Evolutionary conservation across 1,140 invertebrate species (phyloP).

Genomic region (Halyomorpha halys): DNA sequence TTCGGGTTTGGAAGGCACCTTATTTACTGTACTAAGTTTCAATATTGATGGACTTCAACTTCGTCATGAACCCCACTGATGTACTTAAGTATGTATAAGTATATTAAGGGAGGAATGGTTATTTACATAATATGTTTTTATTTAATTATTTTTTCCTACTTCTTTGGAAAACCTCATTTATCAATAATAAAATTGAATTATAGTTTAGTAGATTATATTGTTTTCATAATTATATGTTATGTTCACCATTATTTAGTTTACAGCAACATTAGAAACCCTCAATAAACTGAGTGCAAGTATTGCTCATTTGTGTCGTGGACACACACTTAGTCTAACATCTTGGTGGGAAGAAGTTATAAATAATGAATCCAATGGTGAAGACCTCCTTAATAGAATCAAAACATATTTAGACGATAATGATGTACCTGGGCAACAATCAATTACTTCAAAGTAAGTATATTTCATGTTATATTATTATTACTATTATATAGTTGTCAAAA

Average conservation of each 20-base stretch:
- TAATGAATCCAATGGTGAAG: slow-evolving; percentile 18
- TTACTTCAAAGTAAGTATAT: slow-evolving; percentile 5
- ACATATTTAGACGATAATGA: slow-evolving; percentile 22
- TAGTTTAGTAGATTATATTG: neutral
- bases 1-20: too few relatives aligned
- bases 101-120: too few relatives aligned
- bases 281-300: slow-evolving; percentile 17
- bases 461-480: neutral
- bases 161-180: too few relatives aligned
- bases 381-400: slow-evolving; percentile 26
- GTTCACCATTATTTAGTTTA: slow-evolving; percentile 9
- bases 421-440: slow-evolving; percentile 13
- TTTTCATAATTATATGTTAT: neutral
- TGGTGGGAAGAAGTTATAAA: slow-evolving; percentile 30
- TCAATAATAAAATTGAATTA: too few relatives aligned
- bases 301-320: neutral
- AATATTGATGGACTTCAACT: too few relatives aligned
- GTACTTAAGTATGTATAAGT: too few relatives aligned
- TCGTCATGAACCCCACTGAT: too few relatives aligned
- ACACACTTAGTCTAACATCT: slow-evolving; percentile 24
- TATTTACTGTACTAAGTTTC: too few relatives aligned
- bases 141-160: too few relatives aligned
- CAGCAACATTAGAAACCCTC: slow-evolving; percentile 6
- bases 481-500: too few relatives aligned
- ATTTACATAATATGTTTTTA: too few relatives aligned